Conservation (phyloP, 2,888 invertebrate genomes). For the Cybosia mesomella region DNA sequence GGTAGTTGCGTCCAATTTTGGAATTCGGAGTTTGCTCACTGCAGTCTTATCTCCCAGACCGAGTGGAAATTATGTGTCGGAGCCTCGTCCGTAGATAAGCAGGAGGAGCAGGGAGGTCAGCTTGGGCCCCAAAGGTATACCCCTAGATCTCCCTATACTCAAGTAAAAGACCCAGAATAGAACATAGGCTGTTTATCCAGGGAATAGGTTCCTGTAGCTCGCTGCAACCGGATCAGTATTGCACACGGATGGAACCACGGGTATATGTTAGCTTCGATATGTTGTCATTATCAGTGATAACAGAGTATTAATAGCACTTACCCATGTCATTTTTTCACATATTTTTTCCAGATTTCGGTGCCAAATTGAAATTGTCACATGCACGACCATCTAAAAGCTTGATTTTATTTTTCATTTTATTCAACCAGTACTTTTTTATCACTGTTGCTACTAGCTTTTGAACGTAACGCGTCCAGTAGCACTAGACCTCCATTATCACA, state of each 20-base stretch:
- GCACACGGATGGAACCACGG: background rate
- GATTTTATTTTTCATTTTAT: background rate
- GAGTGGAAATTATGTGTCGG: too few species aligned
- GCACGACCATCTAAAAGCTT: constrained; percentile 15
- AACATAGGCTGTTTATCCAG: too few species aligned
- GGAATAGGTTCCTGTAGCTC: background rate
- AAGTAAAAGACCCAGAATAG: too few species aligned
- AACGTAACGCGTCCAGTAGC: too few species aligned
- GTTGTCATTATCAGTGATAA: background rate
- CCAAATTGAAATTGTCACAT: constrained; percentile 1
- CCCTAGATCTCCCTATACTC: too few species aligned
- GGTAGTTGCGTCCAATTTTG: too few species aligned
- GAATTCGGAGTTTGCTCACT: too few species aligned
- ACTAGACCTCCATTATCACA: too few species aligned
- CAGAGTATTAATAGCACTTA: background rate
- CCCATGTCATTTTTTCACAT: constrained; percentile 20
- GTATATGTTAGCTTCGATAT: background rate
- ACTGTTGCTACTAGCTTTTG: background rate
- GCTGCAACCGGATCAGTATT: background rate
- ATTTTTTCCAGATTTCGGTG: constrained; percentile 4
- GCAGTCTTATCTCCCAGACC: too few species aligned
- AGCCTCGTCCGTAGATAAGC: background rate
- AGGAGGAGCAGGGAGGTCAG: background rate
- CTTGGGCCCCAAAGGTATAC: background rate
- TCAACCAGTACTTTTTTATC: background rate